phyloP scores from a whole-genome alignment of 2,888 invertebrate genomes.

The Galerucella nymphaeae region DNA sequence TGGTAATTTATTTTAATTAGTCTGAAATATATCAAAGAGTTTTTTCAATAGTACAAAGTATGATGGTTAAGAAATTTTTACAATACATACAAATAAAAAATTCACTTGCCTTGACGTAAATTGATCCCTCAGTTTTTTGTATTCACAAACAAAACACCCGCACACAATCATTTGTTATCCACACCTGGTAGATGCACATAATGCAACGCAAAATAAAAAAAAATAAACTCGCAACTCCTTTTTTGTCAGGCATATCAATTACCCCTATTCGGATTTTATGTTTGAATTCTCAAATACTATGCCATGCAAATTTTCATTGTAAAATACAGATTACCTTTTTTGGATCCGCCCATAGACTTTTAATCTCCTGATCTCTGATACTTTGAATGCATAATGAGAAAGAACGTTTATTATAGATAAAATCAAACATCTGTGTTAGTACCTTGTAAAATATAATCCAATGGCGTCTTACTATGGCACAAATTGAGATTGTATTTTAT shows the following conservation, averaged over 20 bases:
- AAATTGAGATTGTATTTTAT: neutral
- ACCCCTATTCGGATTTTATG: slow-evolving; percentile 6
- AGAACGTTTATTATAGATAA: slow-evolving; percentile 24
- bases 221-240: neutral
- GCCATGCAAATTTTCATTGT: slow-evolving; percentile 18
- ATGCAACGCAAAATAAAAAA: neutral
- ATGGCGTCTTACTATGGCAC: neutral
- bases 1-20: too few relatives aligned
- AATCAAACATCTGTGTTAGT: slow-evolving; percentile 27
- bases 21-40: too few relatives aligned
- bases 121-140: neutral
- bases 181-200: slow-evolving; percentile 11
- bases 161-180: slow-evolving; percentile 3
- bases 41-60: too few relatives aligned
- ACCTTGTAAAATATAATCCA: slow-evolving; percentile 18
- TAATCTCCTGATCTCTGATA: slow-evolving; percentile 19
- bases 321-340: slow-evolving; percentile 7
- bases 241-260: slow-evolving; percentile 20
- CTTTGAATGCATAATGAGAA: slow-evolving; percentile 26
- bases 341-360: slow-evolving; percentile 19
- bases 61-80: too few relatives aligned
- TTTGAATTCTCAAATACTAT: slow-evolving; percentile 19
- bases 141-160: slow-evolving; percentile 9
- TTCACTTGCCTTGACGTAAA: neutral
- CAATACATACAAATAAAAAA: too few relatives aligned